Conservation (phyloP, 2,888 invertebrate species). For the Pyrochroa serraticornis region DNA sequence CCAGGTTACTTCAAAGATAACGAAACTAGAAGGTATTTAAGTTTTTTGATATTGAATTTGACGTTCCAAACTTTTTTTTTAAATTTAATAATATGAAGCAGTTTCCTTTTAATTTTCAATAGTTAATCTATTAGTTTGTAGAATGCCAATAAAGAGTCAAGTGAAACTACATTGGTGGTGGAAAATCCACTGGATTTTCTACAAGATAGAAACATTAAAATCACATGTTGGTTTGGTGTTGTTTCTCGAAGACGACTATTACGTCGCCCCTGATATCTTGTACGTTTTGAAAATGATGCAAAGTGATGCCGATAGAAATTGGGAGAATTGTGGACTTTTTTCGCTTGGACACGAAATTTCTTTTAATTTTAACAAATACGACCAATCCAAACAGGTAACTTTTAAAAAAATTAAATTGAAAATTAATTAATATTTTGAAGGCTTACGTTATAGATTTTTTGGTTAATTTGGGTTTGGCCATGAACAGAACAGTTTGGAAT, state of each 20-base stretch:
- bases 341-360: neutral
- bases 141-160: neutral
- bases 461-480: conserved; percentile 69
- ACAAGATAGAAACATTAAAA: neutral
- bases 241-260: conserved; percentile 11
- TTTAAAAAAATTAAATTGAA: neutral
- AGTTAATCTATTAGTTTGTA: no score
- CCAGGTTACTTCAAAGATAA: neutral
- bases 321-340: neutral
- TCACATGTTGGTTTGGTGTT: neutral
- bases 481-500: conserved; percentile 63
- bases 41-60: conserved; percentile 19
- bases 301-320: neutral
- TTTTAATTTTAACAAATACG: no score
- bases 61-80: no score
- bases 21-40: neutral
- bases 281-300: conserved; percentile 6
- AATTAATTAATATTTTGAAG: neutral
- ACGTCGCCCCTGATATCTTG: conserved; percentile 9
- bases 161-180: conserved; percentile 17
- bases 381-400: neutral
- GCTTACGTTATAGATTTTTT: neutral
- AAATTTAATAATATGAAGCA: no score
- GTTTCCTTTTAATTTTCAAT: neutral
- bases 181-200: conserved; percentile 13